Conservation (phyloP, 2,797 vertebrate genomes). For the Lateolabrax maculatus region DNA sequence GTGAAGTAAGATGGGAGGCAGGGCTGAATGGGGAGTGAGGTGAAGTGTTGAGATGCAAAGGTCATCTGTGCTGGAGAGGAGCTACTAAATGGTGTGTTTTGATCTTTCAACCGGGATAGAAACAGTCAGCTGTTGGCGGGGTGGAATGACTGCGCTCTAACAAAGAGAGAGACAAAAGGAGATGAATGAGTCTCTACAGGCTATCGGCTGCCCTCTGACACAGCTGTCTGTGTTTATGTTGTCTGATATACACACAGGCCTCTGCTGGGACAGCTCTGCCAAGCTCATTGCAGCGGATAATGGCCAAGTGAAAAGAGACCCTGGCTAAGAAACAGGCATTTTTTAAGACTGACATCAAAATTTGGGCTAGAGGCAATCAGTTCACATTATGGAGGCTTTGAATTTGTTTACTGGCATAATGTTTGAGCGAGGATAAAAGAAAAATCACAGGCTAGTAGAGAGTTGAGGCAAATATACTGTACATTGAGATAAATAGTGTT, state of each 20-base stretch:
- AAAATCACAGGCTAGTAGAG: slow-evolving; percentile 12
- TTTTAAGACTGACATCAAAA: slow-evolving; percentile 48
- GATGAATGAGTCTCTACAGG: slow-evolving; percentile 75
- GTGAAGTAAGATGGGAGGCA: slow-evolving; percentile 29
- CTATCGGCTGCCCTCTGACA: slow-evolving; percentile 77
- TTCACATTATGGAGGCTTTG: slow-evolving; percentile 25
- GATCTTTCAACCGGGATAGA: slow-evolving; percentile 67
- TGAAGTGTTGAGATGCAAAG: slow-evolving; percentile 73
- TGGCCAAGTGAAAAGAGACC: slow-evolving; percentile 41
- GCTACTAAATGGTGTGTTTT: slow-evolving; percentile 76
- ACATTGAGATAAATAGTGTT: slow-evolving; percentile 22
- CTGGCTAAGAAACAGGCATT: slow-evolving; percentile 30
- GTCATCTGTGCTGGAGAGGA: slow-evolving; percentile 66
- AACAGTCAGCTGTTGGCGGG: slow-evolving; percentile 53
- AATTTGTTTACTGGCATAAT: slow-evolving; percentile 18
- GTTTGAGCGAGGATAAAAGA: slow-evolving; percentile 16
- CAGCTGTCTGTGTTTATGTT: slow-evolving; percentile 71
- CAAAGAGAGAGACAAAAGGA: slow-evolving; percentile 74
- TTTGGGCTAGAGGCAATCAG: slow-evolving; percentile 22
- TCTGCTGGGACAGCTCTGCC: slow-evolving; percentile 53
- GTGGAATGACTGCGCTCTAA: slow-evolving; percentile 54
- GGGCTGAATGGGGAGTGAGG: slow-evolving; percentile 51
- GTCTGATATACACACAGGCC: slow-evolving; percentile 65
- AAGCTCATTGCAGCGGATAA: slow-evolving; percentile 47
- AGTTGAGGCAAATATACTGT: slow-evolving; percentile 18